Conservation (phyloP, 1,140 invertebrate genomes). For the Hesperophylax magnus region DNA sequence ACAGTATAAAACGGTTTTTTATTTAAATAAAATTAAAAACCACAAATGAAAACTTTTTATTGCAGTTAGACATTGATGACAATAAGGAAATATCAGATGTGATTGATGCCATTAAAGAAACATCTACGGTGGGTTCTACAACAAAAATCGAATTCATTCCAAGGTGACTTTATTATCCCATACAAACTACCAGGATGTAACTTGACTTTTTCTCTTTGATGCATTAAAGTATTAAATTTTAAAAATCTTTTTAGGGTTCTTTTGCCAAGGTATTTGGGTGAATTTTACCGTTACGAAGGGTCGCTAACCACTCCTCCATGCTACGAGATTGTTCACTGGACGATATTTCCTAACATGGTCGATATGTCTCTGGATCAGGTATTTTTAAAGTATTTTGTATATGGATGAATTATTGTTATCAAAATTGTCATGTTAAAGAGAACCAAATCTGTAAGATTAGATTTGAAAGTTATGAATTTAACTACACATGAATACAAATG, state of each 20-base stretch:
- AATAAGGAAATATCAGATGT: conserved; percentile 36
- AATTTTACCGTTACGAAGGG: conserved; percentile 25
- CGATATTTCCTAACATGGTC: conserved; percentile 43
- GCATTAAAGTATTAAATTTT: no score
- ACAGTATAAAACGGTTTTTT: no score
- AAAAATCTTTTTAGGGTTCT: conserved; percentile 39
- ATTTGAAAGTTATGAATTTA: background rate
- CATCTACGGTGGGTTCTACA: conserved; percentile 15
- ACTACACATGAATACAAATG: background rate
- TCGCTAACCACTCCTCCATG: conserved; percentile 51
- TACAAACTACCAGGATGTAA: no score
- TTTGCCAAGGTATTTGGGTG: conserved; percentile 28
- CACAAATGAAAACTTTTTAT: background rate
- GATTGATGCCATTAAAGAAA: conserved; percentile 11
- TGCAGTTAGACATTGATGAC: conserved; percentile 34
- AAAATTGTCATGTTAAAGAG: background rate
- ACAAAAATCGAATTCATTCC: conserved; percentile 29
- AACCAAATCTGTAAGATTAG: background rate
- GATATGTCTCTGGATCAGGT: conserved; percentile 48
- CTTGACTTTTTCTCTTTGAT: no score
- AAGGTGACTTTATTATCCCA: conserved; percentile 47
- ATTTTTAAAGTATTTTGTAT: background rate
- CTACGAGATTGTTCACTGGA: conserved; percentile 52
- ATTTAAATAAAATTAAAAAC: no score
- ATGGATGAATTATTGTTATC: background rate